Base-by-base conservation (phyloP, 2,113 vertebrate genomes). In the Mustela lutreola region DNA sequence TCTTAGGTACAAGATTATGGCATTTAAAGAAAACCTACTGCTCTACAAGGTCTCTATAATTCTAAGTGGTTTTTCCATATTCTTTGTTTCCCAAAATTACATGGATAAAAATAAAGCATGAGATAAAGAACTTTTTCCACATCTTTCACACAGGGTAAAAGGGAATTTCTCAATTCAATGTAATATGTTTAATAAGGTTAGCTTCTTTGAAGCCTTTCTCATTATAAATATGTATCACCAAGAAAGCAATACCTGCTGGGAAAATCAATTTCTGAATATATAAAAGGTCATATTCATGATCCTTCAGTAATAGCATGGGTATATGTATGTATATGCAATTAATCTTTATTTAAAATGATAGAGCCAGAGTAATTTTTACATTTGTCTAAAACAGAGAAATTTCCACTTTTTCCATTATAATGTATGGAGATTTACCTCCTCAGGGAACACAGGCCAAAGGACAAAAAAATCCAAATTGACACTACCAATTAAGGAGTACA, bases 221-320 rank as follows among this genome's bases (percentile, higher is more conserved):
- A 67, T 83, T 89, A 83, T 76, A 93, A 96, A 76, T 36, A 36
- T 82, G 42, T 63, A 93, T 89, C 76, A 96, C 26, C 36, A 75
- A 58, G 58, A 88, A 93, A 96, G 45, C 31, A 93, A 24, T 39
- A 65, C n/a, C 28, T 83, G 56, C 65, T 82, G 45, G 28, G 56
- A 82, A 81, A 87, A 73, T 63, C 45, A 62, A 95, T 75, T 82
- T 73, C 42, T 50, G 83, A 88, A 96, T 82, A 45, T 65, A 28
- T 45, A 67, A 84, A 67, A 88, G 76, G 56, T 75, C 63, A 88
- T n/a, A 82, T 33, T 67, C 56, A 89, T 10, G 31, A 76, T 60
- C 62, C 33, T 50, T 78, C 33, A 50, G n/a, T 71, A 89, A 82
- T 15, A 60, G 58, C 36, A 70, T 18, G 4, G 19, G 19, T 63